These are phyloP conservation scores for Incurvaria masculella DNA, from an alignment of 2,888 invertebrate genomes.

Conservation along the genomic window DNA sequence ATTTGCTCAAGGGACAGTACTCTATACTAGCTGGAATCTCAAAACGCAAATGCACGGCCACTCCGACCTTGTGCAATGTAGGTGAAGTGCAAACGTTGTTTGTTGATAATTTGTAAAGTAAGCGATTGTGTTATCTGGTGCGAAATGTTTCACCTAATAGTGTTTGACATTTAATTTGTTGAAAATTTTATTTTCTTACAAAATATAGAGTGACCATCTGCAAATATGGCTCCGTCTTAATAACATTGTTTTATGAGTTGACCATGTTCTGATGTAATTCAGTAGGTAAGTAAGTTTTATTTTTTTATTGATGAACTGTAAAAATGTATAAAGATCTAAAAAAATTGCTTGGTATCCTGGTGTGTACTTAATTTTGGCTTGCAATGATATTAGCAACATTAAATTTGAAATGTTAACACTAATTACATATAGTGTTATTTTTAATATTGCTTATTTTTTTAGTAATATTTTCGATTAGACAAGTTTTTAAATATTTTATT, in stretches of 20 bases:
- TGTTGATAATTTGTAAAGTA: conserved; percentile 55
- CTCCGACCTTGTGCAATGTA: conserved; percentile 23
- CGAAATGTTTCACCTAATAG: conserved; percentile 50
- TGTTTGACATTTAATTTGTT: conserved; percentile 55
- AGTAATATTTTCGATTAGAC: conserved; percentile 16
- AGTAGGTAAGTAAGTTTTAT: conserved; percentile 2
- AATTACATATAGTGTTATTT: conserved; percentile 5
- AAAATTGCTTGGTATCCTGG: background rate
- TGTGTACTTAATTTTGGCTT: conserved; percentile 1
- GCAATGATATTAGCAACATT: conserved; percentile 12
- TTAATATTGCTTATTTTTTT: conserved; percentile 7
- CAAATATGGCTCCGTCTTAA: conserved; percentile 41
- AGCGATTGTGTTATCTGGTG: conserved; percentile 54
- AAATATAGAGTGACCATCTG: conserved; percentile 50
- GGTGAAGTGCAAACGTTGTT: conserved; percentile 51
- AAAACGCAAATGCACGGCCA: conserved; percentile 42
- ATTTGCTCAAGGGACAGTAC: conserved; percentile 53
- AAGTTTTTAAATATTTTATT: conserved; percentile 9
- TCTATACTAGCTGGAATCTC: conserved; percentile 51
- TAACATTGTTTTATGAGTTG: conserved; percentile 2
- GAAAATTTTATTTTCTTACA: conserved; percentile 56
- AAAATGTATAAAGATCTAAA: background rate
- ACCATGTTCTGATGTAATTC: conserved; percentile 5
- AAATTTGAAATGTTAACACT: conserved; percentile 1
- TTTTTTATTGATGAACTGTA: background rate